Percentiles rank a stretch among this genome's conserved stretches.
Conservation (phyloP, 2,888 invertebrate genomes). For the Archips crataeganus region DNA sequence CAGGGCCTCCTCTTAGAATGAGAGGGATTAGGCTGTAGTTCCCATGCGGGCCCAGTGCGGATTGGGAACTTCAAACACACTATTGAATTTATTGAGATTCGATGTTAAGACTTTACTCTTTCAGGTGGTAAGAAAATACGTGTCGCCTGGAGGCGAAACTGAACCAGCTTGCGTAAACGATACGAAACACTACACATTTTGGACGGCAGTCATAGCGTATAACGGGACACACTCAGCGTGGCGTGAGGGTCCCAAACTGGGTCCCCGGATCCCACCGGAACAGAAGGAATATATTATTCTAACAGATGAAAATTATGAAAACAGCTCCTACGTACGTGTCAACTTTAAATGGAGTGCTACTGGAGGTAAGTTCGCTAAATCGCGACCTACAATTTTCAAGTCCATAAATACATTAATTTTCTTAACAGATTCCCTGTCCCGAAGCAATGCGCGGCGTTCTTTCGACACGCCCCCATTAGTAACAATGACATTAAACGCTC, state of each 20-base stretch:
- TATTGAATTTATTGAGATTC: too few species aligned
- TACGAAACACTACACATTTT: slow-evolving; percentile 49
- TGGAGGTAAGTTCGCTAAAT: slow-evolving; percentile 55
- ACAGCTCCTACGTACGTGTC: slow-evolving; percentile 44
- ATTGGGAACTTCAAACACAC: too few species aligned
- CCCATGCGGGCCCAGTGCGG: too few species aligned
- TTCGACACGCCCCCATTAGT: too few species aligned
- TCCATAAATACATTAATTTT: too few species aligned
- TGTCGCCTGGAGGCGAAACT: slow-evolving; percentile 39
- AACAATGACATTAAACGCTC: too few species aligned
- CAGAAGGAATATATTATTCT: slow-evolving; percentile 42
- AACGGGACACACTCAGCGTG: slow-evolving; percentile 54
- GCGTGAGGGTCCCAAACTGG: slow-evolving; percentile 51
- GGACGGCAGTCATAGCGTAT: slow-evolving; percentile 51
- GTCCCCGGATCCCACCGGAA: slow-evolving; percentile 43
- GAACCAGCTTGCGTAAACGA: neutral
- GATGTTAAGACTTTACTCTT: slow-evolving; percentile 28
- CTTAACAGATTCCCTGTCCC: too few species aligned
- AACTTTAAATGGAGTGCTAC: slow-evolving; percentile 52
- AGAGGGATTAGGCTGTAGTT: too few species aligned
- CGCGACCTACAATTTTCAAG: neutral
- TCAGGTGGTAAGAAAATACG: slow-evolving; percentile 50
- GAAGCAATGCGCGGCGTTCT: too few species aligned
- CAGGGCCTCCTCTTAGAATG: too few species aligned
- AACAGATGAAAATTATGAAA: slow-evolving; percentile 36